A percentile compares a stretch with the other conserved stretches of the same genome.
These are phyloP conservation scores for Parazoanthus swiftii DNA, from an alignment of 92 coral and sea anemone genomes.

Conservation along the genomic window DNA sequence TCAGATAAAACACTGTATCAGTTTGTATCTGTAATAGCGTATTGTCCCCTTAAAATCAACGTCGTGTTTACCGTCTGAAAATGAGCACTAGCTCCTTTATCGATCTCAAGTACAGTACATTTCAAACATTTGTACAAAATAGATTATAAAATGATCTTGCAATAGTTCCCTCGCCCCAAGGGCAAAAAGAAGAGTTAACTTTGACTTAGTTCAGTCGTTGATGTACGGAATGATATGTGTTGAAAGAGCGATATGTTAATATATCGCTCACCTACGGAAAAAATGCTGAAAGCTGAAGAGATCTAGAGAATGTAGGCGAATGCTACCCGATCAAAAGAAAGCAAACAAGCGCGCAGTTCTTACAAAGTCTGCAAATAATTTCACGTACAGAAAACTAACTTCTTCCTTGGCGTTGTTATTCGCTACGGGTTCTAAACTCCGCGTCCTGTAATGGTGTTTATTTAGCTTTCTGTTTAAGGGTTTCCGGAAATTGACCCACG, in stretches of 20 bases:
- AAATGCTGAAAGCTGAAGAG: neutral
- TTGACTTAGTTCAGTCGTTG: neutral
- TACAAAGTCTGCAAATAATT: neutral
- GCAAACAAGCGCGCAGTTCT: neutral
- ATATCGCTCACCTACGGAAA: neutral
- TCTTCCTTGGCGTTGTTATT: neutral
- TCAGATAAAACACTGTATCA: too few relatives aligned
- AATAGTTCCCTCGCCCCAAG: neutral
- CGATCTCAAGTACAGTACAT: neutral
- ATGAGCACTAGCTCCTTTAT: neutral
- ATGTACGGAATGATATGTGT: neutral
- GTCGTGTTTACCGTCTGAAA: neutral
- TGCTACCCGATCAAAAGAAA: neutral
- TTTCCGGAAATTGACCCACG: conserved; percentile 32
- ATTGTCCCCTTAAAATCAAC: neutral
- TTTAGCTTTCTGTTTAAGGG: conserved; percentile 9
- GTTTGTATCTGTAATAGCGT: too few relatives aligned
- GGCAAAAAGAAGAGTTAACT: neutral
- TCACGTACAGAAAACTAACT: conserved; percentile 16
- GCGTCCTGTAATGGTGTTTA: conserved; percentile 10
- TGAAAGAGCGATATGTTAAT: neutral
- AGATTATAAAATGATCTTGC: neutral
- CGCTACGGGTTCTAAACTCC: neutral
- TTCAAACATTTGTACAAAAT: too few relatives aligned
- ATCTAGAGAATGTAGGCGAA: neutral